These are phyloP conservation scores for Coregonus suidteri DNA, from an alignment of 2,797 vertebrate species.

Conservation along the genomic window DNA sequence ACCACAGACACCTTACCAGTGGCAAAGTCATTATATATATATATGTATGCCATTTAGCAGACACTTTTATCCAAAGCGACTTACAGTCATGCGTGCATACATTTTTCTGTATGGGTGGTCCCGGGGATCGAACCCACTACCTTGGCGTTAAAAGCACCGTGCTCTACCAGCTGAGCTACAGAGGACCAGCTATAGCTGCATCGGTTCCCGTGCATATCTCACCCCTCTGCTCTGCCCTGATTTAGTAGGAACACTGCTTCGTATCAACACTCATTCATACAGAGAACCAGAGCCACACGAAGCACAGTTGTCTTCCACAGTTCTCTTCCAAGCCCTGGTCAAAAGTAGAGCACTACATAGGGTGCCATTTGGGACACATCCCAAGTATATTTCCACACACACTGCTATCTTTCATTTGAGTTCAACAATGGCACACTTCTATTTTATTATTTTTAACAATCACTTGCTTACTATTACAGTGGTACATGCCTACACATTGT, in stretches of 20 bases:
- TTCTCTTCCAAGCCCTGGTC: neutral
- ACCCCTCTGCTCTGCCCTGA: neutral
- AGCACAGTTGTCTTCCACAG: neutral
- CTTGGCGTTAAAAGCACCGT: too few relatives aligned
- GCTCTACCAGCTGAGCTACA: too few relatives aligned
- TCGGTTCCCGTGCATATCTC: neutral
- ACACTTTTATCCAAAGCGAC: too few relatives aligned
- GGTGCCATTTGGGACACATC: neutral
- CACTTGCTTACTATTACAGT: neutral
- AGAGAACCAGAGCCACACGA: neutral
- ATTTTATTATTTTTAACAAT: neutral
- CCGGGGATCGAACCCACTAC: too few relatives aligned
- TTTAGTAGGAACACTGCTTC: neutral
- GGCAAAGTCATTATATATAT: conserved; percentile 16
- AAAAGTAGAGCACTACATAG: neutral
- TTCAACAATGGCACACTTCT: conserved; percentile 1
- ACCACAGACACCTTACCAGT: conserved; percentile 32
- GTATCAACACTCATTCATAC: neutral
- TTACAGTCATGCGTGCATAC: too few relatives aligned
- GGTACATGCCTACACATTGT: neutral
- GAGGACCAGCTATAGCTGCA: neutral
- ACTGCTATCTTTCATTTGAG: neutral
- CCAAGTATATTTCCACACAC: neutral
- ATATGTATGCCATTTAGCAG: too few relatives aligned
- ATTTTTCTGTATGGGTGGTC: too few relatives aligned